These are phyloP conservation scores for Nematopogon swammerdamellus DNA, from an alignment of 2,888 invertebrate genomes.

Conservation along the genomic window DNA sequence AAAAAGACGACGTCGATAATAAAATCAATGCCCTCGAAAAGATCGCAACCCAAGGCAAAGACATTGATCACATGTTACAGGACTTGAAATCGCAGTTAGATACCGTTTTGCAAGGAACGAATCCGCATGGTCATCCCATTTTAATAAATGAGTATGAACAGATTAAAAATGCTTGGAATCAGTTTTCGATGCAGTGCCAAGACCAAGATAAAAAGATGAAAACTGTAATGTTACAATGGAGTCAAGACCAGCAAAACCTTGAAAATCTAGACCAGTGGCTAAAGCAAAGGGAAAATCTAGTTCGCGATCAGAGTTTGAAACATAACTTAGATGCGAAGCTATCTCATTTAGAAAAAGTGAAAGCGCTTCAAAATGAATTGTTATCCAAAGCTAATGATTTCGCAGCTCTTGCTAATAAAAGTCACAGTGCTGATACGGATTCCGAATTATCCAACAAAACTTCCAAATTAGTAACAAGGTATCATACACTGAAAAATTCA, in stretches of 20 bases:
- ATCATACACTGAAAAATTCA: constrained; percentile 76
- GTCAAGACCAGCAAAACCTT: constrained; percentile 73
- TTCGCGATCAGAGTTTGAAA: constrained; percentile 87
- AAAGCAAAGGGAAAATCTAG: constrained; percentile 77
- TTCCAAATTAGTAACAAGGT: constrained; percentile 76
- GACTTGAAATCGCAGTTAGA: constrained; percentile 70
- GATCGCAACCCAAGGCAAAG: constrained; percentile 66
- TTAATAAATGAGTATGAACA: constrained; percentile 72
- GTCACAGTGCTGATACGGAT: constrained; percentile 70
- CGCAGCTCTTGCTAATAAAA: constrained; percentile 62
- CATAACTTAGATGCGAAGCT: constrained; percentile 81
- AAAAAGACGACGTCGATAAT: constrained; percentile 74
- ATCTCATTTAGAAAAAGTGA: constrained; percentile 73
- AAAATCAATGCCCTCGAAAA: constrained; percentile 74
- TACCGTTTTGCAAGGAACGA: constrained; percentile 72
- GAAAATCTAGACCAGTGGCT: constrained; percentile 82
- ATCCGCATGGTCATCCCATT: constrained; percentile 70
- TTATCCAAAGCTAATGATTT: constrained; percentile 65
- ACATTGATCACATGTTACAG: constrained; percentile 68
- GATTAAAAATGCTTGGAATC: constrained; percentile 71
- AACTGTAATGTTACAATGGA: constrained; percentile 75
- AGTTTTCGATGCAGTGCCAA: constrained; percentile 68
- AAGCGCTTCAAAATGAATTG: constrained; percentile 68
- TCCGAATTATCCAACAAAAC: constrained; percentile 70
- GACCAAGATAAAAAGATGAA: constrained; percentile 70